Evolutionary conservation across 2,113 vertebrate species (phyloP), one percentile per base, ranked within the genome.

Genomic region (Pseudonaja textilis): DNA sequence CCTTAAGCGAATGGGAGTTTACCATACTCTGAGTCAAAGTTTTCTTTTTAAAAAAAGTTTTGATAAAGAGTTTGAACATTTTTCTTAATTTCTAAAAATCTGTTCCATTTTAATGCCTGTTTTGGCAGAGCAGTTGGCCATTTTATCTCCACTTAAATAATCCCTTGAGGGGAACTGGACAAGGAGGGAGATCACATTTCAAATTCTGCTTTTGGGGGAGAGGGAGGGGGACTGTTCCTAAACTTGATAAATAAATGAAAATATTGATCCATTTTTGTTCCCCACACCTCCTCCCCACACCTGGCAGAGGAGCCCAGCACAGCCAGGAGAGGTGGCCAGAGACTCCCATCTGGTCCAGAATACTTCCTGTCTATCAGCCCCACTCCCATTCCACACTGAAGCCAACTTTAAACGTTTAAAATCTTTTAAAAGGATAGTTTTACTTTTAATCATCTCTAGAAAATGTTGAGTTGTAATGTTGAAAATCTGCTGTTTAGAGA

Each of bases 251-350:
- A 34, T n/a, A n/a, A 69, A 69, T 69, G 64, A n/a, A n/a, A 69
- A 69, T 69, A 69, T n/a, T 69, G 12, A 34, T 69, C 29, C 29
- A 69, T n/a, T n/a, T 59, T 69, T 69, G 61, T 64, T 69, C 29
- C 29, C 61, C 61, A 5, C 12, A n/a, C 4, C 12, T 64, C 4
- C 61, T 0, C 4, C 3, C 1, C 0, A 12, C 1, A 4, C 12
- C 61, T 69, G 61, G 61, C 61, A 69, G 61, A 69, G 29, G 12
- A n/a, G 12, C 12, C 1, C 12, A n/a, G 29, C 29, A 69, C 4
- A 69, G 4, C 29, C 29, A n/a, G 12, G 12, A 69, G 29, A 69
- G 1, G 5, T 69, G 12, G 29, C 29, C 29, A 69, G 12, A 64
- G 61, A 64, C 11, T n/a, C 64, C 29, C 29, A n/a, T 69, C 29